Base-by-base conservation (phyloP, 2,797 vertebrate genomes). In the Orestias chungarensis region DNA sequence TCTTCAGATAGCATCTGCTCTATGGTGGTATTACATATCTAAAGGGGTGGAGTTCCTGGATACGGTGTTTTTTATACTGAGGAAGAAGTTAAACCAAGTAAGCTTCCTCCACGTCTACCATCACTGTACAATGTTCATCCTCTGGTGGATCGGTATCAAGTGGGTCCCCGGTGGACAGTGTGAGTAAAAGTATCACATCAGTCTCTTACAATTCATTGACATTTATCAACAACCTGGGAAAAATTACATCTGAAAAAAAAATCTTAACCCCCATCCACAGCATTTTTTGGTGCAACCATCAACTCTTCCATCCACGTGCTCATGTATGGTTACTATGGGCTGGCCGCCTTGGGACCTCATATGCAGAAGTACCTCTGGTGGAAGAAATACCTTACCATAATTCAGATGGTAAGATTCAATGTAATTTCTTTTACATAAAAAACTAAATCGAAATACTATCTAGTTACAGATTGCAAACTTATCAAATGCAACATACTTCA, bases 141-240 rank as follows among this genome's bases (percentile, higher is more conserved):
- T 99, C 75, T 99, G 98, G 98, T 99, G 98, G 98, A 97, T 99
- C 77, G 98, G 98, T 82, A 98, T 99, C 88, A 99, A 99, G 75
- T 99, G 98, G 98, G 98, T 99, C 57, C 96, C 98, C 23, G 98
- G 98, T 49, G 98, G 98, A 90, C 98, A 99, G 93, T 96, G 98
- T 99, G 87, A 96, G 96, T 94, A 78, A 17, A 67, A 35, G 18
- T 15, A 23, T 12, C 20, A 25, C 49, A 43, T n/a, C 2, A 1
- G 10, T 31, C 15, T 72, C 4, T 43, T 71, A n/a, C 40, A 18
- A 1, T 66, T 61, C n/a, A 33, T 0, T 27, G 14, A 20, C 17
- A 10, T 25, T 54, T 29, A 18, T 31, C 31, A 66, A 61, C 12
- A 68, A 31, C 15, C 12, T 0, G 0, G 5, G 29, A 29, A 9